Conservation (phyloP, 2,888 invertebrate genomes). For the Netelia virgata region DNA sequence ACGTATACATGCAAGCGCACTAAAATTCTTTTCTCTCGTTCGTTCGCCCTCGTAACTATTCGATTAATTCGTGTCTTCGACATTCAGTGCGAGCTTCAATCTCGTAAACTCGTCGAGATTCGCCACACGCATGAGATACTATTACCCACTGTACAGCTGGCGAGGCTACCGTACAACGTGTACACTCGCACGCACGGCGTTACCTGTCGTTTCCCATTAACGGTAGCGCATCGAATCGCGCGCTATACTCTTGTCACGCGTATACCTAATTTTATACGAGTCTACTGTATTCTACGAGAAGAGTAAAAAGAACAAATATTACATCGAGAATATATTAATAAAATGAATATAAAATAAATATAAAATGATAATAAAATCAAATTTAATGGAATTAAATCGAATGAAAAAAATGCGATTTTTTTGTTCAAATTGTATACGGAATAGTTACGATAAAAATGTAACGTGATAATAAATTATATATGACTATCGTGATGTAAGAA, state of each 20-base stretch:
- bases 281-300: background rate
- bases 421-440: too few species aligned
- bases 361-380: background rate
- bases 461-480: background rate
- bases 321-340: background rate
- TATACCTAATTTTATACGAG: constrained; percentile 37
- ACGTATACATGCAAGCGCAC: constrained; percentile 5
- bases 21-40: constrained; percentile 47
- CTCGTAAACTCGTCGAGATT: constrained; percentile 65
- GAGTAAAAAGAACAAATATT: background rate
- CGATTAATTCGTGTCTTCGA: constrained; percentile 65
- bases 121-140: constrained; percentile 37
- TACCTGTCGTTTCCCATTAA: constrained; percentile 69
- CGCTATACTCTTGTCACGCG: constrained; percentile 38
- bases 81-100: constrained; percentile 50
- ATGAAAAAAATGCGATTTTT: background rate
- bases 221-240: constrained; percentile 54
- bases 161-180: constrained; percentile 23
- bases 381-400: background rate
- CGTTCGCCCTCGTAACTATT: constrained; percentile 56
- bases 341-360: background rate
- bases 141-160: constrained; percentile 32
- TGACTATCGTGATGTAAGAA: too few species aligned
- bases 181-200: constrained; percentile 48
- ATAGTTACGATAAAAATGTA: too few species aligned